Percentiles rank a stretch among this genome's conserved stretches.
These are phyloP conservation scores for Noctua janthina DNA, from an alignment of 2,888 invertebrate genomes.

Conservation along the genomic window DNA sequence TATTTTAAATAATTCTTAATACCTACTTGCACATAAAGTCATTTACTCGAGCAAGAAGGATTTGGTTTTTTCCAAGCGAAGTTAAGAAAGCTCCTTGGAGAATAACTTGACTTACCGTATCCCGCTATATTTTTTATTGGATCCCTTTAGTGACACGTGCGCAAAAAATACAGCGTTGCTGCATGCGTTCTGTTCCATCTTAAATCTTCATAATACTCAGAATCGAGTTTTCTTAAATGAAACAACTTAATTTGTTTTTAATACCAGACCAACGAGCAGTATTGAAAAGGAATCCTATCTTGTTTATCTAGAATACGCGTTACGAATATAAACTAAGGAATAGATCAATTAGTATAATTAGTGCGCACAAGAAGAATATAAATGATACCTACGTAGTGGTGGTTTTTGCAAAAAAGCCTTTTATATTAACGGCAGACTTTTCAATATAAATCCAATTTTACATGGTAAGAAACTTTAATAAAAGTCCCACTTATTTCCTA, in stretches of 20 bases:
- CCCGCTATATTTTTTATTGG: neutral
- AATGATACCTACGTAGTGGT: constrained; percentile 24
- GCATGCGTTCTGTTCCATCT: neutral
- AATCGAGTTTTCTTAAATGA: neutral
- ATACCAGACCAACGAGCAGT: constrained; percentile 2
- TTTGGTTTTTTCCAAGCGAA: neutral
- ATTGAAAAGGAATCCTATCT: constrained; percentile 44
- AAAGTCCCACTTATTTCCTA: constrained; percentile 67
- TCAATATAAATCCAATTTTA: constrained; percentile 26
- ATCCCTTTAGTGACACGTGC: neutral
- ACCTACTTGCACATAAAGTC: neutral
- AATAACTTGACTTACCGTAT: neutral
- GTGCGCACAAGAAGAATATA: constrained; percentile 48
- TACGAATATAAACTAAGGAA: constrained; percentile 51
- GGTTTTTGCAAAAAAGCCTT: constrained; percentile 17
- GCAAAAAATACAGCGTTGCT: neutral
- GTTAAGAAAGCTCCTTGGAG: neutral
- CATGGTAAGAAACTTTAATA: constrained; percentile 26
- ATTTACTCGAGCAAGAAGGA: neutral
- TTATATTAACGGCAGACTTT: constrained; percentile 15
- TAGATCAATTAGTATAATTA: constrained; percentile 61
- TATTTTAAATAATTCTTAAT: neutral
- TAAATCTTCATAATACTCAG: neutral
- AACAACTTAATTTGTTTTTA: constrained; percentile 10
- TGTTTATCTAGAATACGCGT: constrained; percentile 49